phyloP scores from a whole-genome alignment of 2,113 vertebrate species.

The Nothobranchius furzeri region DNA sequence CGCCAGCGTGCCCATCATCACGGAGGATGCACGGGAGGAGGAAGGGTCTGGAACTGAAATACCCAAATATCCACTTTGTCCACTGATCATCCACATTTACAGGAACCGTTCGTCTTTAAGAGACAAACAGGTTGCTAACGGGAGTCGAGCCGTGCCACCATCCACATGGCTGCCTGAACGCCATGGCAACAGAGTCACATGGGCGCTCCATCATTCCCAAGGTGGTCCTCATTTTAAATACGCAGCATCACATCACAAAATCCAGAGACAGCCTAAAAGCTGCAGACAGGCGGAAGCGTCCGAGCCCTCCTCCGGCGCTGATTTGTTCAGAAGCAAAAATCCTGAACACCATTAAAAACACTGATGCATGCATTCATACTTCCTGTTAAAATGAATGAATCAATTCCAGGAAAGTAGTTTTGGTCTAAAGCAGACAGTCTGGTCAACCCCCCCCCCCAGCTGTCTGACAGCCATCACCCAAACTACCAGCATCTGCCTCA shows the following conservation, averaged over 20 bases:
- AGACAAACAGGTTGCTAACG: background rate
- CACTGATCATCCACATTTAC: too few species aligned
- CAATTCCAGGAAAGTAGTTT: background rate
- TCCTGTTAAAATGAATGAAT: too few species aligned
- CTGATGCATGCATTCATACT: background rate
- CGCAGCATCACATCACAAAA: slow-evolving; percentile 39
- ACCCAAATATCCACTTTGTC: too few species aligned
- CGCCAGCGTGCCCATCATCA: slow-evolving; percentile 33
- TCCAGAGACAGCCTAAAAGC: slow-evolving; percentile 8
- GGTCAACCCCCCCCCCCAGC: slow-evolving; percentile 28
- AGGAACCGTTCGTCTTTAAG: background rate
- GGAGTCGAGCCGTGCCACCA: slow-evolving; percentile 37
- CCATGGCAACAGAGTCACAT: slow-evolving; percentile 77
- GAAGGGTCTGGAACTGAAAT: background rate
- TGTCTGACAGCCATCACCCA: slow-evolving; percentile 57
- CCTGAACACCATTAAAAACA: background rate
- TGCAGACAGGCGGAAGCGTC: background rate
- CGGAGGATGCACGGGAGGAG: slow-evolving; percentile 8
- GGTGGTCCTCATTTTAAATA: slow-evolving; percentile 54
- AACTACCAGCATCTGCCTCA: slow-evolving; percentile 52
- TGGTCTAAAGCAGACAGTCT: slow-evolving; percentile 14
- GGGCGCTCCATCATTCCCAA: slow-evolving; percentile 41
- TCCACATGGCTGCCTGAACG: slow-evolving; percentile 61
- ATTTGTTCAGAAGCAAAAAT: background rate
- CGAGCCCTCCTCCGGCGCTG: too few species aligned